Evolutionary conservation across 2,888 invertebrate species (phyloP).

Genomic region (Oasisia sp.): DNA sequence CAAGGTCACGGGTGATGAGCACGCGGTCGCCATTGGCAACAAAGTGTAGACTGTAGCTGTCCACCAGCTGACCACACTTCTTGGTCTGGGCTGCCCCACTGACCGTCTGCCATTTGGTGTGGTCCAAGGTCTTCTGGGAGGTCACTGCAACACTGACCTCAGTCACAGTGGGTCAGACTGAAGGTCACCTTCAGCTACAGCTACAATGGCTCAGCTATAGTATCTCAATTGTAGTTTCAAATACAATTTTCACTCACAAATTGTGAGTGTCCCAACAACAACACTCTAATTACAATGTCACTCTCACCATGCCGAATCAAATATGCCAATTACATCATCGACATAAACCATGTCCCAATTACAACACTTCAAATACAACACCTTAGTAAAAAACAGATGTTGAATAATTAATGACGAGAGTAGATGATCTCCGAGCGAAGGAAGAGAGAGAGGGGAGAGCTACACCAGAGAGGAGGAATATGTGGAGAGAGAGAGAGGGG

Average conservation of each 20-base stretch:
- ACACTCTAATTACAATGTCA: neutral
- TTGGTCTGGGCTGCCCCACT: constrained; percentile 56
- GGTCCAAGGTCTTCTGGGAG: constrained; percentile 5
- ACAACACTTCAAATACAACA: neutral
- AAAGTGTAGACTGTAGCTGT: constrained; percentile 59
- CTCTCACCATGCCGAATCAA: neutral
- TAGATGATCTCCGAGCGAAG: too few relatives aligned
- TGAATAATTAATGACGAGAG: too few relatives aligned
- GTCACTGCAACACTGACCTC: constrained; percentile 14
- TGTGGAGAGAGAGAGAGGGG: too few relatives aligned
- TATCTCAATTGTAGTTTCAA: too few relatives aligned
- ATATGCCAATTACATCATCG: neutral
- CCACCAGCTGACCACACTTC: constrained; percentile 59
- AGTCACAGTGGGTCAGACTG: neutral
- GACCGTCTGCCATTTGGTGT: constrained; percentile 37
- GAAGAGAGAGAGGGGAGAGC: too few relatives aligned
- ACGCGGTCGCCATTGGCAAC: constrained; percentile 58
- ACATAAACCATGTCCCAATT: neutral
- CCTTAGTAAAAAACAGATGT: too few relatives aligned
- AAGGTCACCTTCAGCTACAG: too few relatives aligned
- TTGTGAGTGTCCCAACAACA: neutral
- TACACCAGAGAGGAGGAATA: too few relatives aligned
- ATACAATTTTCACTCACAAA: too few relatives aligned
- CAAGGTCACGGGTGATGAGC: constrained; percentile 60
- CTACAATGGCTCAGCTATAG: too few relatives aligned